Conservation (phyloP, 64 coral and sea anemone genomes). For the Pachyseris speciosa region DNA sequence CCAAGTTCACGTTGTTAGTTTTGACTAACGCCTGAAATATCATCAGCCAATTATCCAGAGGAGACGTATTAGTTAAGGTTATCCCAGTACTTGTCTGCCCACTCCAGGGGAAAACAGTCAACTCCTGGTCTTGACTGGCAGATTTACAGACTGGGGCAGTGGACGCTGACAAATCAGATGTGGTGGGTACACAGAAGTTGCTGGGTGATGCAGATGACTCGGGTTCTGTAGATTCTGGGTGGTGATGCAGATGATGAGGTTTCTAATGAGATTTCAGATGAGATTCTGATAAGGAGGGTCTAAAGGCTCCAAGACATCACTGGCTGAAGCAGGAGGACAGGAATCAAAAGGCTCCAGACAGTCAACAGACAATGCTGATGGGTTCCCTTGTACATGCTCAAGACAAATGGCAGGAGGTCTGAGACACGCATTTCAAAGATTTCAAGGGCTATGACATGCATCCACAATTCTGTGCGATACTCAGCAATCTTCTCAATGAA, state of each 20-base stretch:
- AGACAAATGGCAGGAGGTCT: slow-evolving; percentile 59
- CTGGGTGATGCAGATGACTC: not conserved
- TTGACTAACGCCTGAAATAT: slow-evolving; percentile 61
- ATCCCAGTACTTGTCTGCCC: slow-evolving; percentile 24
- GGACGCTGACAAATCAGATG: not conserved
- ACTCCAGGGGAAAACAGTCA: slow-evolving; percentile 52
- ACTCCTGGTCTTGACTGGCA: not conserved
- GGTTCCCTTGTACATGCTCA: too few species aligned
- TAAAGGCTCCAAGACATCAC: too few species aligned
- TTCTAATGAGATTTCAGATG: too few species aligned
- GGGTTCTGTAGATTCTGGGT: not conserved
- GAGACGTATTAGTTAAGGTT: slow-evolving; percentile 36
- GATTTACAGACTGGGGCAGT: not conserved
- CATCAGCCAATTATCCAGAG: slow-evolving; percentile 71
- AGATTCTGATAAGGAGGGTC: too few species aligned
- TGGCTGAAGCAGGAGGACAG: not conserved
- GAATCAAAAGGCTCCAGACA: too few species aligned
- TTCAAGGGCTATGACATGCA: slow-evolving; percentile 60
- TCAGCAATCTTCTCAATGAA: slow-evolving; percentile 33
- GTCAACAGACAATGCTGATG: not conserved
- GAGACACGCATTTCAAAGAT: slow-evolving; percentile 71
- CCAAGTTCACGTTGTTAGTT: slow-evolving; percentile 10
- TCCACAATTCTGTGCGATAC: slow-evolving; percentile 44
- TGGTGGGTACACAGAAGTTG: not conserved
- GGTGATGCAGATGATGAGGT: not conserved